A percentile compares a stretch with the other conserved stretches of the same genome.
Conservation (phyloP, 2,888 invertebrate genomes). For the Ormyrus pomaceus region DNA sequence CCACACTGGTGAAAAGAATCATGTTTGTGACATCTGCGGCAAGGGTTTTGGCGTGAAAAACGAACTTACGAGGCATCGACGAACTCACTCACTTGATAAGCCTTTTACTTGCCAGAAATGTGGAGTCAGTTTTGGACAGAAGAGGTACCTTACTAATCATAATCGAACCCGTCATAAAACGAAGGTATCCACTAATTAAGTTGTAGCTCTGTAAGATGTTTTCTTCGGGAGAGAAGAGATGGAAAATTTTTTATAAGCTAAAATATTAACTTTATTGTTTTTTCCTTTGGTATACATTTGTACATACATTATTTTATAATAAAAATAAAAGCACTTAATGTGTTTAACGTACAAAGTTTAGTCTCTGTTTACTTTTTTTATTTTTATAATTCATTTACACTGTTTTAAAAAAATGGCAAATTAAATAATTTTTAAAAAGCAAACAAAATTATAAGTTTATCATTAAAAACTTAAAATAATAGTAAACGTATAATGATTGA, state of each 20-base stretch:
- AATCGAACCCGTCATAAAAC: constrained; percentile 60
- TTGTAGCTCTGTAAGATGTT: background rate
- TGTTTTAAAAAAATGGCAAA: too few relatives aligned
- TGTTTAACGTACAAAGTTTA: background rate
- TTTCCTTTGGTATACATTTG: constrained; percentile 7
- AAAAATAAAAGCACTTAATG: constrained; percentile 29
- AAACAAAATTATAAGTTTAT: too few relatives aligned
- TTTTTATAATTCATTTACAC: too few relatives aligned
- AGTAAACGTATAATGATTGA: too few relatives aligned
- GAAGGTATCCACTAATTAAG: background rate
- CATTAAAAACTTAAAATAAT: background rate
- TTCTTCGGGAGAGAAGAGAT: background rate
- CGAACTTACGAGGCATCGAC: constrained; percentile 78
- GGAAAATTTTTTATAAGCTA: background rate
- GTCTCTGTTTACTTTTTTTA: background rate
- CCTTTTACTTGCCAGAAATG: constrained; percentile 76
- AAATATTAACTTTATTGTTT: constrained; percentile 8
- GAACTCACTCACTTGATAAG: constrained; percentile 76
- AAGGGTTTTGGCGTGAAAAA: constrained; percentile 77
- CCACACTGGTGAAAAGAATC: constrained; percentile 75
- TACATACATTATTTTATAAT: constrained; percentile 28
- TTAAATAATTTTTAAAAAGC: too few relatives aligned
- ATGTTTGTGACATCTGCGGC: constrained; percentile 77
- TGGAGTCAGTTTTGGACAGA: constrained; percentile 76
- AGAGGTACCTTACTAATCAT: constrained; percentile 78